Evolutionary conservation across 2,797 vertebrate species (phyloP).

Genomic region (Protosalanx chinensis): DNA sequence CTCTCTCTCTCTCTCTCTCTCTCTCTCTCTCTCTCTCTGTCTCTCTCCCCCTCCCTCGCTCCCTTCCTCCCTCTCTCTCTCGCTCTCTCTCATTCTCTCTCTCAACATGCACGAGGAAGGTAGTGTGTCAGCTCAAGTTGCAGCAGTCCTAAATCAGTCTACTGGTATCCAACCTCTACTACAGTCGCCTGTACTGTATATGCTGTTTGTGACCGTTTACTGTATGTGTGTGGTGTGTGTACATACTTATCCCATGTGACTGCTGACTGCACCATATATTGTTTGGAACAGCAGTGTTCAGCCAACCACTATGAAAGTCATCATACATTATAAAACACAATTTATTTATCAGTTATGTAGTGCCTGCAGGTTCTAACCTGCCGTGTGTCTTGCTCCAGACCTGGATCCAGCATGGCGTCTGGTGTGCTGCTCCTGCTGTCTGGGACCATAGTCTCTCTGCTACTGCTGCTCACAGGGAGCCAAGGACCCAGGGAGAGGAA

Average conservation of each 20-base stretch:
- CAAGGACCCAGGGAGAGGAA: constrained; percentile 30
- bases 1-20: neutral
- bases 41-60: neutral
- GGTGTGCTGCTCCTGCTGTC: constrained; percentile 45
- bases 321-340: neutral
- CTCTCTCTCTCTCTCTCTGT: neutral
- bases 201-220: neutral
- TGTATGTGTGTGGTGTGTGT: neutral
- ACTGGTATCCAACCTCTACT: neutral
- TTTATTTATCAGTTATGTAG: neutral
- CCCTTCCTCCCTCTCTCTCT: neutral
- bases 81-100: neutral
- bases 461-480: constrained; percentile 50
- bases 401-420: constrained; percentile 55
- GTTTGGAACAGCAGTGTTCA: neutral
- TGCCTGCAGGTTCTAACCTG: neutral
- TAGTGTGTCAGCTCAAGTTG: neutral
- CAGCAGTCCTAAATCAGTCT: constrained; percentile 7
- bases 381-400: constrained; percentile 30
- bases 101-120: neutral
- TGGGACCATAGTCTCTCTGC: constrained; percentile 55
- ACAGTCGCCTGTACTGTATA: constrained; percentile 1
- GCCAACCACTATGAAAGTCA: neutral
- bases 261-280: too few relatives aligned
- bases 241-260: neutral